Evolutionary conservation across 2,113 vertebrate species (phyloP).

Genomic region (Balaeniceps rex): DNA sequence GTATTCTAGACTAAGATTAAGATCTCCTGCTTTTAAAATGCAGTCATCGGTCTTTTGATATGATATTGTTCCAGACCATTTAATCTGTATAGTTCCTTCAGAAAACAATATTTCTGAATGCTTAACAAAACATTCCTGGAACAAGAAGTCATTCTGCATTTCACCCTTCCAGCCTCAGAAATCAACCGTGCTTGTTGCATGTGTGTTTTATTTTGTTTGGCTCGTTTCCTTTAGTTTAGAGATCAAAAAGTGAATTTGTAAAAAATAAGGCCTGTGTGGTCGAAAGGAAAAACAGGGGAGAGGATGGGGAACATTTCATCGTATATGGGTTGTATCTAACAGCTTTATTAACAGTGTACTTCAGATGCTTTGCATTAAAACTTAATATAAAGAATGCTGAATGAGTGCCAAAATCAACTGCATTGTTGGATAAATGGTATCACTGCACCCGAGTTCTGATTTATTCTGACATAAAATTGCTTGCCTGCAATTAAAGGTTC

Average conservation of each 20-base stretch:
- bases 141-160: neutral
- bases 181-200: neutral
- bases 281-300: neutral
- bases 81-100: neutral
- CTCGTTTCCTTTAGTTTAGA: neutral
- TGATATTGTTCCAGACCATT: neutral
- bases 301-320: neutral
- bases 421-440: neutral
- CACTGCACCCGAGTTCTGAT: neutral
- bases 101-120: conserved; percentile 8
- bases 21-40: neutral
- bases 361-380: conserved; percentile 51
- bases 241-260: conserved; percentile 27
- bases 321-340: neutral
- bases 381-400: neutral
- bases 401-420: conserved; percentile 20
- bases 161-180: neutral
- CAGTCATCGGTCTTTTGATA: neutral
- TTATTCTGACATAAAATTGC: conserved; percentile 32
- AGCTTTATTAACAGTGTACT: conserved; percentile 4
- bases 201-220: conserved; percentile 42
- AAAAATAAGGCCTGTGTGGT: conserved; percentile 7
- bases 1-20: neutral
- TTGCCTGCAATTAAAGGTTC: conserved; percentile 7
- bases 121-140: conserved; percentile 42